Conservation (phyloP, 2,888 invertebrate genomes). For the Diadegma fenestrale region DNA sequence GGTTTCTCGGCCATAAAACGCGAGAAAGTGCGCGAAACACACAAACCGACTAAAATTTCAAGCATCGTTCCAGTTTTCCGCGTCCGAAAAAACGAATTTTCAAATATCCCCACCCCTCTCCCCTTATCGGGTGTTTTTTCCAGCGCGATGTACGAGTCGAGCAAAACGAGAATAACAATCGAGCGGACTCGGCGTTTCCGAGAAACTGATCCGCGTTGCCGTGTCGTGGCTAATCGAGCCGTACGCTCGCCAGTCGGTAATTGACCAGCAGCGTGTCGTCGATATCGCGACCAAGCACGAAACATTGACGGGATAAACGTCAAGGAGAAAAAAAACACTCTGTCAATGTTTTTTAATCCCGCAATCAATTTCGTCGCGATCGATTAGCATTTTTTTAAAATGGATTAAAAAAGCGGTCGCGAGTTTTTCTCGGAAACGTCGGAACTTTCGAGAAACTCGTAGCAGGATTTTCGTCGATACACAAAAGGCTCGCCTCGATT, state of each 20-base stretch:
- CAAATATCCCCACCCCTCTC: not conserved
- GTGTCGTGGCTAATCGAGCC: slow-evolving; percentile 16
- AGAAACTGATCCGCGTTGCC: slow-evolving; percentile 45
- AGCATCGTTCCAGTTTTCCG: not conserved
- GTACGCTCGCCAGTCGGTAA: not conserved
- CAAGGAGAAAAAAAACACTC: not conserved
- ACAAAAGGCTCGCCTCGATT: too few species aligned
- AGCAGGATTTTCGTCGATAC: too few species aligned
- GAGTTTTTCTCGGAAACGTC: too few species aligned
- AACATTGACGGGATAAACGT: not conserved
- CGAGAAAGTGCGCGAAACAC: too few species aligned
- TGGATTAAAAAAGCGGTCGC: not conserved
- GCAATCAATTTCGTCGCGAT: not conserved
- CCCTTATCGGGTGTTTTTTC: slow-evolving; percentile 25
- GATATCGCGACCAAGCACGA: not conserved
- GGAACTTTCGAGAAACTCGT: too few species aligned
- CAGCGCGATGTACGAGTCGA: slow-evolving; percentile 11
- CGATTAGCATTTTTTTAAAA: not conserved
- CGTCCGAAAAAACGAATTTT: not conserved
- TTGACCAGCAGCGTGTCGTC: slow-evolving; percentile 2
- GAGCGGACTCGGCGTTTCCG: slow-evolving; percentile 46
- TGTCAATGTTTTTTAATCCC: not conserved
- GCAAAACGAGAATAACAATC: slow-evolving; percentile 36
- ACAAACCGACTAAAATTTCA: too few species aligned
- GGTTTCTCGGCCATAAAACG: not conserved